Evolutionary conservation across 2,113 vertebrate species (phyloP).

Genomic region (Lanius collurio): DNA sequence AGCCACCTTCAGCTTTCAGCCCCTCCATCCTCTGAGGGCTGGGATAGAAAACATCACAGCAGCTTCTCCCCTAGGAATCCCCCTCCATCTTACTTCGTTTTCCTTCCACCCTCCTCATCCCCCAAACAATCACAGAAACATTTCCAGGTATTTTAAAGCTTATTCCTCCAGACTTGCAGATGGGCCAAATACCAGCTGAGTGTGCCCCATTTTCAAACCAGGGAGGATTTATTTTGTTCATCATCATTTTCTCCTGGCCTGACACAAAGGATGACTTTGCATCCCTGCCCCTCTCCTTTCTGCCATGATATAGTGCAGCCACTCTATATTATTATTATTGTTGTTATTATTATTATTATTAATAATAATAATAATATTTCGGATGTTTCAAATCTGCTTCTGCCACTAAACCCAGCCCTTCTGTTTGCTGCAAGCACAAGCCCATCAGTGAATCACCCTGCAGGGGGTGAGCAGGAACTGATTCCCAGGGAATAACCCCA

Average conservation of each 20-base stretch:
- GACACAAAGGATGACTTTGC: neutral
- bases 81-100: neutral
- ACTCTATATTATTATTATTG: neutral
- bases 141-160: neutral
- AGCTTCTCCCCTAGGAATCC: neutral
- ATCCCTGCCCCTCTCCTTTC: neutral
- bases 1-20: neutral
- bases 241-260: neutral
- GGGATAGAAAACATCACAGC: neutral
- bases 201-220: neutral
- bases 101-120: neutral
- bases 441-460: neutral
- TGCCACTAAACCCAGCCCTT: neutral
- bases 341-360: neutral
- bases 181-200: neutral
- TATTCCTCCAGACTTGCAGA: neutral
- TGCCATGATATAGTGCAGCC: neutral
- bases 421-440: neutral
- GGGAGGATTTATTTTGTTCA: neutral
- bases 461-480: neutral
- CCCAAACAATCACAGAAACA: neutral
- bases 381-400: neutral
- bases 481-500: slow-evolving; percentile 8
- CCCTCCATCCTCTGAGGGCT: neutral
- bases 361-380: neutral